Evolutionary conservation across 2,888 invertebrate genomes (phyloP), one percentile per base, ranked within the genome.

Genomic region (Drosophila multiciliata): DNA sequence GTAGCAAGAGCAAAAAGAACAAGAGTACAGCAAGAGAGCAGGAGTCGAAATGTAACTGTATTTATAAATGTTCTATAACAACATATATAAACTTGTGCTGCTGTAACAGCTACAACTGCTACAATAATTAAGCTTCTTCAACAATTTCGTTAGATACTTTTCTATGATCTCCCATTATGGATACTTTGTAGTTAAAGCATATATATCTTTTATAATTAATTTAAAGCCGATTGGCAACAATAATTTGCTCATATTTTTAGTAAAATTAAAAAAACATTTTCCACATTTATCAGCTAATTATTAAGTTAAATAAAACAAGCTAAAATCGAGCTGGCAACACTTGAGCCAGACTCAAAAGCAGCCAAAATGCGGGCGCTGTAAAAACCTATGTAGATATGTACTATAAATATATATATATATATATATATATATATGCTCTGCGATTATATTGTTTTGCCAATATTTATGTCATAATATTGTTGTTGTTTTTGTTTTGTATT

Each of bases 391-490:
- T 8, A 26, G 15, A 23, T 42, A 52, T 12, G 23, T 23, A 32
- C 50, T 36, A 42, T 26, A 17, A 12, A 12, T 12, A 45, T 7
- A n/a, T 29, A 23, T 7, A 50, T 9, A 38, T 7, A 20, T 9
- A 40, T 11, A 17, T 0, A 33, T 36, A 15, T 38, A 11, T 66
- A 35, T 61, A 70, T 74, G 71, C 69, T 74, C 67, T 73, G 38
- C 29, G 81, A 42, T 53, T 55, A 36, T 63, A 63, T 36, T 17
- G 50, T 73, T 80, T 76, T 64, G 72, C 73, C 66, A 76, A 78
- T 71, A 72, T 79, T 76, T 70, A 74, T 85, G 80, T 80, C 85
- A 84, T 85, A 74, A 80, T 80, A 71, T 77, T 66, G 79, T 70
- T 74, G 60, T 78, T n/a, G 40, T 20, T 20, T 12, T 20, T 45